These are phyloP conservation scores for Apogon talboti DNA, from an alignment of 2,797 vertebrate species.

Conservation along the genomic window DNA sequence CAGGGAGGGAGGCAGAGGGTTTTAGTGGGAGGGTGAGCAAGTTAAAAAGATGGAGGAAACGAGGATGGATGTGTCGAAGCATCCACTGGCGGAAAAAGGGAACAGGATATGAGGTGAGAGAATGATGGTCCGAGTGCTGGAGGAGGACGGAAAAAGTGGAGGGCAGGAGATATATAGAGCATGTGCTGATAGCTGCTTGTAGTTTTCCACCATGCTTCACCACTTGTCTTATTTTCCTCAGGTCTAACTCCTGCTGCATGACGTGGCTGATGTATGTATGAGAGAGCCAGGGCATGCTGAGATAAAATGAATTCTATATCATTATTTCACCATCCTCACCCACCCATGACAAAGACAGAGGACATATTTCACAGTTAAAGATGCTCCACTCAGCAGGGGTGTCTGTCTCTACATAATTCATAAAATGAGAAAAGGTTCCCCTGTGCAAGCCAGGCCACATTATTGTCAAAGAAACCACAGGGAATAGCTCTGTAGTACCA, in stretches of 20 bases:
- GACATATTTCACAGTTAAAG: constrained; percentile 88
- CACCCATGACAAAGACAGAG: constrained; percentile 81
- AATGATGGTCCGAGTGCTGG: constrained; percentile 50
- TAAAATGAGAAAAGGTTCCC: constrained; percentile 76
- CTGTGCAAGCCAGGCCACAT: constrained; percentile 59
- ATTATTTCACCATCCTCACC: constrained; percentile 89
- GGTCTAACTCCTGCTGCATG: constrained; percentile 90
- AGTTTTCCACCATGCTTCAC: constrained; percentile 71
- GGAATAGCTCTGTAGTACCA: constrained; percentile 47
- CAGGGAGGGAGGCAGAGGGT: constrained; percentile 49
- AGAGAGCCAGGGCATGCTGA: constrained; percentile 86
- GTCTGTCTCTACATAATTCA: constrained; percentile 82
- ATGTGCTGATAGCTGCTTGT: constrained; percentile 86
- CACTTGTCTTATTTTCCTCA: constrained; percentile 80
- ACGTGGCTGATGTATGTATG: constrained; percentile 90
- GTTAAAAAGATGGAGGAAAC: constrained; percentile 61
- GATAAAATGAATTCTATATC: constrained; percentile 94
- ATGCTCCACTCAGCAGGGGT: constrained; percentile 78
- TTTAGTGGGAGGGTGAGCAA: constrained; percentile 39
- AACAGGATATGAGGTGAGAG: constrained; percentile 64
- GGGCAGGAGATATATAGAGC: constrained; percentile 57
- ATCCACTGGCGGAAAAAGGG: constrained; percentile 33
- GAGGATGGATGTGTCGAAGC: constrained; percentile 70
- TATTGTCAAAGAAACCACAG: constrained; percentile 68
- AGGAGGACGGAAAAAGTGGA: constrained; percentile 36